phyloP scores from a whole-genome alignment of 2,888 invertebrate species.

The Flexamia atlantica region DNA sequence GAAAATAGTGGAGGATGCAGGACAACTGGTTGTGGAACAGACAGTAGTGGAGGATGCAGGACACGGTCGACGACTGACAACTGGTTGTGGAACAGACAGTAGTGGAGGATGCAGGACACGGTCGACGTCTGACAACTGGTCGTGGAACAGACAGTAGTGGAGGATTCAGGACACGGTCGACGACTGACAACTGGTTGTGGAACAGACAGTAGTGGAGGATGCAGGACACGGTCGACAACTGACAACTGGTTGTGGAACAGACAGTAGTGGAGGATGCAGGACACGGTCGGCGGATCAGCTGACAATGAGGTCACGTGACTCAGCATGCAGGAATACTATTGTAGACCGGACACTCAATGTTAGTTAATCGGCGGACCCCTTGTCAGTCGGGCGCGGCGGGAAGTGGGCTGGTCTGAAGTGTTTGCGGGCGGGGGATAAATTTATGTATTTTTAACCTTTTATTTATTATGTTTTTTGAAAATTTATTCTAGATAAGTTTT shows the following conservation, averaged over 20 bases:
- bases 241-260: not conserved
- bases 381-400: not conserved
- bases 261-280: not conserved
- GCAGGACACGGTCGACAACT: not conserved
- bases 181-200: not conserved
- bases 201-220: not conserved
- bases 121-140: not conserved
- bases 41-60: not conserved
- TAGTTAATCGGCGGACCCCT: not conserved
- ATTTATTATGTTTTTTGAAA: too few relatives aligned
- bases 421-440: not conserved
- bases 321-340: not conserved
- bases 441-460: too few relatives aligned
- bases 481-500: too few relatives aligned
- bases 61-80: not conserved
- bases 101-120: not conserved
- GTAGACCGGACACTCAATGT: conserved; percentile 3
- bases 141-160: not conserved
- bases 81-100: not conserved
- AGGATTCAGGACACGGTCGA: not conserved
- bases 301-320: not conserved
- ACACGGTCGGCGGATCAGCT: not conserved
- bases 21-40: not conserved
- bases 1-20: not conserved
- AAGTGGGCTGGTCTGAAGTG: not conserved